phyloP scores from a whole-genome alignment of 2,113 vertebrate genomes.

The Pteropus alecto region DNA sequence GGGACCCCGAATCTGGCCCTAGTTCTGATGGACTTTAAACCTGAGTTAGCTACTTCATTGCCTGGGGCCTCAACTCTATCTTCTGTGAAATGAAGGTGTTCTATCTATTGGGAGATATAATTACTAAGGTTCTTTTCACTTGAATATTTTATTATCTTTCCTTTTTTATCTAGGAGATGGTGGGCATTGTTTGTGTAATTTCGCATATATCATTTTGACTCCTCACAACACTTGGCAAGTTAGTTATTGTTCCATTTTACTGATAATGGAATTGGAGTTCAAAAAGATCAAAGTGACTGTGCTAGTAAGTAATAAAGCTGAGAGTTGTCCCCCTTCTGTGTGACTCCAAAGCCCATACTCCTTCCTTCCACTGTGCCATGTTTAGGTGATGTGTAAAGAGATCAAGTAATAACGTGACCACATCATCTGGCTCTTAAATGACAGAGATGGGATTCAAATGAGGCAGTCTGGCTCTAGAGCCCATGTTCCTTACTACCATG shows the following conservation, averaged over 20 bases:
- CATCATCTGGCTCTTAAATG: neutral
- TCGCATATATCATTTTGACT: neutral
- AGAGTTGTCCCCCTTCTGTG: neutral
- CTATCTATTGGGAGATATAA: neutral
- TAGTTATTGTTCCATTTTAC: neutral
- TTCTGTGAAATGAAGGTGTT: neutral
- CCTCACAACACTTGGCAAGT: neutral
- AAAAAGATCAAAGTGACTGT: neutral
- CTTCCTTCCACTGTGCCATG: neutral
- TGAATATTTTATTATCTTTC: neutral
- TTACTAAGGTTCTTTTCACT: neutral
- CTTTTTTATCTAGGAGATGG: neutral
- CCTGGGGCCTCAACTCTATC: neutral
- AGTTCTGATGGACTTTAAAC: neutral
- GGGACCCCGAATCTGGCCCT: neutral
- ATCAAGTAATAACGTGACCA: neutral
- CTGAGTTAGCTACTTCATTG: neutral
- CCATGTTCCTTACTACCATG: neutral
- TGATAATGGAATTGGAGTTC: neutral
- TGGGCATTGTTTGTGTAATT: neutral
- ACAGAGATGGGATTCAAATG: neutral
- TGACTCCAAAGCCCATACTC: neutral
- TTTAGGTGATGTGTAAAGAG: neutral
- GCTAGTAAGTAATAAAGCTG: neutral
- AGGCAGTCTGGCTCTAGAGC: neutral